Conservation (phyloP, 2,888 invertebrate species). For the Drepana falcataria region DNA sequence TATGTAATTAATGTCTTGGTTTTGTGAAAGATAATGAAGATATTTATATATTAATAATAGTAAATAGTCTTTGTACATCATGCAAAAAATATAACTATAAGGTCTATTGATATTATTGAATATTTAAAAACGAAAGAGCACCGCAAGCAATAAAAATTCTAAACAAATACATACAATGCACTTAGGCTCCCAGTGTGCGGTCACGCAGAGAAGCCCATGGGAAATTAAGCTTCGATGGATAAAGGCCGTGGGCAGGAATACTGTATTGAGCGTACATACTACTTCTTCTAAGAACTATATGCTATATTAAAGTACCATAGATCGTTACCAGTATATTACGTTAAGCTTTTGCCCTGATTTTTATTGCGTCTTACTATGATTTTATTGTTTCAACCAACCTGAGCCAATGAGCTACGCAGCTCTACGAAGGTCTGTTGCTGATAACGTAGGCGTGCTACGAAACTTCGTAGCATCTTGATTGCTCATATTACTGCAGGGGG, state of each 20-base stretch:
- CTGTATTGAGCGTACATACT: conserved; percentile 26
- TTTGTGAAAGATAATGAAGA: too few relatives aligned
- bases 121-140: conserved; percentile 6
- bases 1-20: too few relatives aligned
- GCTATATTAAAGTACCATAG: conserved; percentile 21
- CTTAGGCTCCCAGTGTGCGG: conserved; percentile 47
- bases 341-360: background rate
- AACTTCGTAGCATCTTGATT: background rate
- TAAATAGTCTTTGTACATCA: too few relatives aligned
- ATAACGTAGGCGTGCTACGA: background rate
- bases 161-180: conserved; percentile 32
- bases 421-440: background rate
- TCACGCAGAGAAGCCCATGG: conserved; percentile 45
- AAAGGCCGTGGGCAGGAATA: conserved; percentile 40
- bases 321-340: conserved; percentile 4
- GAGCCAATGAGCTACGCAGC: background rate
- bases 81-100: conserved; percentile 9
- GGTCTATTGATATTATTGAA: conserved; percentile 17
- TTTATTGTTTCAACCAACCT: background rate
- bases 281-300: conserved; percentile 20
- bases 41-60: too few relatives aligned
- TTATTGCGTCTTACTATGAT: background rate
- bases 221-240: conserved; percentile 53
- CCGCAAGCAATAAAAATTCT: conserved; percentile 28
- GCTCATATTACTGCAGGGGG: background rate